phyloP scores from a whole-genome alignment of 2,888 invertebrate species.

The Galerucella pusilla region DNA sequence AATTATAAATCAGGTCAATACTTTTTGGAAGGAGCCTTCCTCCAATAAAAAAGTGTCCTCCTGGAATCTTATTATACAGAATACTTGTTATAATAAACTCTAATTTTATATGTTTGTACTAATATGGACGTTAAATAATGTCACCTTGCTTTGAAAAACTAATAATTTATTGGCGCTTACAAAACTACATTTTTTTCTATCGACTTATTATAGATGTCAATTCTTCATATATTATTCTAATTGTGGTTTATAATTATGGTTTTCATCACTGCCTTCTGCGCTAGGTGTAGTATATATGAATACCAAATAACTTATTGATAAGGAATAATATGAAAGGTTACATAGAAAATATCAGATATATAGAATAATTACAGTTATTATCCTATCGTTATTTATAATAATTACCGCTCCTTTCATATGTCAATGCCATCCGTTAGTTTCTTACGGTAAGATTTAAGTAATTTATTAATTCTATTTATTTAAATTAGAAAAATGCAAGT shows the following conservation, averaged over 20 bases:
- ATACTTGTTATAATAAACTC: too few relatives aligned
- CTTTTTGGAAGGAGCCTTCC: too few relatives aligned
- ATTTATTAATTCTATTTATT: slow-evolving; percentile 40
- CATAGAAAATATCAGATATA: slow-evolving; percentile 36
- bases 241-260: slow-evolving; percentile 5
- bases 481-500: slow-evolving; percentile 37
- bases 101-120: too few relatives aligned
- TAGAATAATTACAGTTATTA: slow-evolving; percentile 41
- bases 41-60: too few relatives aligned
- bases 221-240: neutral
- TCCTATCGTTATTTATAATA: slow-evolving; percentile 38
- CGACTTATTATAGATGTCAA: neutral
- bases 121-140: too few relatives aligned
- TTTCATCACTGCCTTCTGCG: neutral
- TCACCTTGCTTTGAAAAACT: too few relatives aligned
- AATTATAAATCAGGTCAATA: too few relatives aligned
- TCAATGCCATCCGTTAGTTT: slow-evolving; percentile 46
- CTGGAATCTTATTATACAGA: too few relatives aligned
- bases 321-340: slow-evolving; percentile 40
- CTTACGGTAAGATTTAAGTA: slow-evolving; percentile 37
- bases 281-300: slow-evolving; percentile 18
- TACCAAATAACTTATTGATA: slow-evolving; percentile 34
- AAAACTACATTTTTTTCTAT: slow-evolving; percentile 14
- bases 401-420: slow-evolving; percentile 45
- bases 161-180: neutral